Base-by-base conservation (phyloP, 2,113 vertebrate species). In the Pogona vitticeps region DNA sequence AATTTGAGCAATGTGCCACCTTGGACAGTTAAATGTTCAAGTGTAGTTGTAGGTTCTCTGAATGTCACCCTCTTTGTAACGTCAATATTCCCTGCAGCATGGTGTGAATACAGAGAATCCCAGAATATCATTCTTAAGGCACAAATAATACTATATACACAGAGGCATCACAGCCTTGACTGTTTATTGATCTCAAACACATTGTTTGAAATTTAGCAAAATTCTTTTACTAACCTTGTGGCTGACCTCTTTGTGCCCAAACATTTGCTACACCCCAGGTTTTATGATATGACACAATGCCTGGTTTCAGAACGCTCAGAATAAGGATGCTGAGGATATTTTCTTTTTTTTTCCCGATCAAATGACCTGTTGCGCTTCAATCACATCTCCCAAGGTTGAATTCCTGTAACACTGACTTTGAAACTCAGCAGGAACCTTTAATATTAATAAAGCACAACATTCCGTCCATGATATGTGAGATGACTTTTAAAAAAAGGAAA, bases 391-490 rank as follows among this genome's bases (percentile, higher is more conserved):
- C 70, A 88, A 86, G 63, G 36, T 0, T 88, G 71, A 86, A 67
- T 92, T 90, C 90, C 67, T 80, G 80, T 15, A 82, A 31, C 9
- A 58, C 10, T 7, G 46, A 9, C 85, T 92, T 88, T 89, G 70
- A 93, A 92, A 89, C 26, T 86, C 78, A 88, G 36, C 0, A 1
- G 4, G 56, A 36, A n/a, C 1, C 86, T 88, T 91, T 87, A 82
- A 89, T 92, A 82, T 76, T 87, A 84, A 72, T 88, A 81, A 89
- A 81, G 8, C 10, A 91, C 87, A 91, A 61, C 33, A 2, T 81
- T 67, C 7, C 0, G 0, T 72, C 75, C 80, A 63, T 88, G n/a
- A 31, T 79, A 33, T 2, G 21, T 85, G 33, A 23, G 83, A 21
- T 2, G 26, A 52, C 76, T 88, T 84, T 0, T n/a, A 78, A 33